Base-by-base conservation (phyloP, 2,113 vertebrate genomes). In the Neogobius melanostomus region DNA sequence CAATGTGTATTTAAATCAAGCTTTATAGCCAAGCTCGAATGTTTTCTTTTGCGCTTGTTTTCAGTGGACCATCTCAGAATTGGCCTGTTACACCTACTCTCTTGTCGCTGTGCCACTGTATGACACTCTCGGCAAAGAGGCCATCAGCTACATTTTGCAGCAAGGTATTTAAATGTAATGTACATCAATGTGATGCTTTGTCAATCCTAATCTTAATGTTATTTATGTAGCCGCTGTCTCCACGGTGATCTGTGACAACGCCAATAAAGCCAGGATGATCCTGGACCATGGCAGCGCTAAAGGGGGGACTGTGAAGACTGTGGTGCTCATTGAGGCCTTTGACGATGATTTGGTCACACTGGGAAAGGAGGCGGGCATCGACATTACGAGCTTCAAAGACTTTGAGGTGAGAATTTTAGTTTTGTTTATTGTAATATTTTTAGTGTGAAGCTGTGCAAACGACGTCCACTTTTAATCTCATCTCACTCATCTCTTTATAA, bases 81-180 rank as follows among this genome's bases (percentile, higher is more conserved):
- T 97, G 77, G 95, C 88, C 14, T 99, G 98, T 79, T 97, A 98
- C 72, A 82, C 97, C 0, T 99, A 93, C 83, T 97, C 97, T 7
- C 89, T 99, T 91, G 96, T 97, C 87, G 73, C 90, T 0, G 95
- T 99, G n/a, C 98, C 98, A 0, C 91, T 99, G 47, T 99, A 99
- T 0, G 98, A 99, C 72, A 99, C 97, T 0, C 93, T 99, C 16
- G 97, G 97, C 78, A 43, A 75, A 0, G 95, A 98, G 53, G 95
- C 98, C 48, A 97, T 99, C 71, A 82, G 82, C 0, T 95, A 95
- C 87, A 94, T 96, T 74, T 81, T 99, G 53, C 94, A 97, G 77
- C 96, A 91, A 96, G 97, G 98, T 98, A 91, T 7, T 7, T 36
- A 36, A 36, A 36, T 4, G 28, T 36, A 5, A 36, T 36, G 28